Conservation (phyloP, 2,888 invertebrate genomes). For the Nemurella pictetii region DNA sequence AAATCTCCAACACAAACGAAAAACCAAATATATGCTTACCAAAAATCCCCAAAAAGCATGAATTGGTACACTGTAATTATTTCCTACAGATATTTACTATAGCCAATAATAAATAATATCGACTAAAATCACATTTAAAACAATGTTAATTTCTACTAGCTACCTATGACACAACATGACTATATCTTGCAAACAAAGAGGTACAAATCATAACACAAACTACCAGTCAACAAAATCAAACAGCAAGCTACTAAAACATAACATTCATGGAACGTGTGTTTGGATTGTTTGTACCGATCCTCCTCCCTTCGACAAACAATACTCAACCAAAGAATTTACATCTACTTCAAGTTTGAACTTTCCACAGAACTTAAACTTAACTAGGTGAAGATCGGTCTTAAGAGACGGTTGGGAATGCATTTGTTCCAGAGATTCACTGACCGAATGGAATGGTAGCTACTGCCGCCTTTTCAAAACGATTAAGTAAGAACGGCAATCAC, state of each 20-base stretch:
- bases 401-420: background rate
- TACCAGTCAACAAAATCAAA: slow-evolving; percentile 33
- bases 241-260: slow-evolving; percentile 15
- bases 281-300: background rate
- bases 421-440: background rate
- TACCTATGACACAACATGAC: slow-evolving; percentile 35
- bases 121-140: slow-evolving; percentile 40
- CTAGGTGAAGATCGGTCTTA: background rate
- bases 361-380: background rate
- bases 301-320: background rate
- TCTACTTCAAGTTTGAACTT: background rate
- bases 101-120: slow-evolving; percentile 35
- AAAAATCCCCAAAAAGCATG: background rate
- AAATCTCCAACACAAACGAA: too few relatives aligned
- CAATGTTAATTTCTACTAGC: slow-evolving; percentile 32
- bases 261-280: background rate
- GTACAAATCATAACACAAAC: slow-evolving; percentile 35
- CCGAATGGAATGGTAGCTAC: background rate
- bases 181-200: slow-evolving; percentile 35
- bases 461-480: too few relatives aligned
- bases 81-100: slow-evolving; percentile 12
- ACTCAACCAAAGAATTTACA: background rate
- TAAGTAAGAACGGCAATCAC: background rate
- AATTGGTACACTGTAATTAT: background rate
- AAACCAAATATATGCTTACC: background rate